phyloP scores from a whole-genome alignment of 2,888 invertebrate genomes.

The Philereme transversata region DNA sequence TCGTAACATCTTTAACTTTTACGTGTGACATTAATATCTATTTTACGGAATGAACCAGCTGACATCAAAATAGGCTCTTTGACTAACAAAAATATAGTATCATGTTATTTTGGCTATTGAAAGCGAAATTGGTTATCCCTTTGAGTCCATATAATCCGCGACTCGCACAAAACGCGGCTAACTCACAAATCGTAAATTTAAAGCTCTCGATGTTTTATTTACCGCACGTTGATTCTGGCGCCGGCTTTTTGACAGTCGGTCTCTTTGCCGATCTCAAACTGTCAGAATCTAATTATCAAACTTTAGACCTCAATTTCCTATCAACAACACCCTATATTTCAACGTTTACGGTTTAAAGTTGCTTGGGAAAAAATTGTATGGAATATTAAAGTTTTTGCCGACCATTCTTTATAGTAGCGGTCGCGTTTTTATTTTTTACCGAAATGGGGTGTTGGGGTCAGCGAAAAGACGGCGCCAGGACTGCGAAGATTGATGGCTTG shows the following conservation, averaged over 20 bases:
- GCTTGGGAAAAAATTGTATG: slow-evolving; percentile 36
- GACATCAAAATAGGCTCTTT: neutral
- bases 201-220: slow-evolving; percentile 68
- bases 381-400: slow-evolving; percentile 65
- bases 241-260: slow-evolving; percentile 80
- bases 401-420: slow-evolving; percentile 74
- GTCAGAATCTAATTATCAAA: slow-evolving; percentile 81
- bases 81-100: slow-evolving; percentile 20
- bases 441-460: slow-evolving; percentile 72
- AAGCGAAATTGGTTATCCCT: slow-evolving; percentile 28
- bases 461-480: slow-evolving; percentile 70
- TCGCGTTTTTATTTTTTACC: slow-evolving; percentile 58
- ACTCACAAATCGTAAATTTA: slow-evolving; percentile 60
- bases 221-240: slow-evolving; percentile 70
- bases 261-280: slow-evolving; percentile 76
- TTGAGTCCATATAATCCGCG: slow-evolving; percentile 31
- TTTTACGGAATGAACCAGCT: slow-evolving; percentile 3
- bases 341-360: slow-evolving; percentile 41
- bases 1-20: too few species aligned
- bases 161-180: slow-evolving; percentile 49
- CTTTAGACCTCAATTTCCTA: slow-evolving; percentile 42
- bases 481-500: slow-evolving; percentile 71
- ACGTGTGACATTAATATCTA: neutral
- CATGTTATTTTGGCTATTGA: slow-evolving; percentile 19
- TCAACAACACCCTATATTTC: slow-evolving; percentile 37